Conservation (phyloP, 2,888 invertebrate genomes). For the Sphaeridia pumilis region DNA sequence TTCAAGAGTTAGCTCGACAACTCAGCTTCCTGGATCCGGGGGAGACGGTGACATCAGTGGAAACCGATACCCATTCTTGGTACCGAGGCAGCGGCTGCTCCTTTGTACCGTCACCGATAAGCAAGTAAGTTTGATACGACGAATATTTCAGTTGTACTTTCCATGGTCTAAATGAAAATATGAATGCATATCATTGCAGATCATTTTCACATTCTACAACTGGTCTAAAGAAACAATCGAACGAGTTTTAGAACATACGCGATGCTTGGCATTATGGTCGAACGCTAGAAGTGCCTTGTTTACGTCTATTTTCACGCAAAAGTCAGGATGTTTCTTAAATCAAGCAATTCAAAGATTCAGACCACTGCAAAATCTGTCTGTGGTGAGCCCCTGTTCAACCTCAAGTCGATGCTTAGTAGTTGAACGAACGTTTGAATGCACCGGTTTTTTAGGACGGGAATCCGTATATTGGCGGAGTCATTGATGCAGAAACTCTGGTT, state of each 20-base stretch:
- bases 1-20: conserved; percentile 14
- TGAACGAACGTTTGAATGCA: too few relatives aligned
- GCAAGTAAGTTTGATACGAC: conserved; percentile 44
- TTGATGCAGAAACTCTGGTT: conserved; percentile 33
- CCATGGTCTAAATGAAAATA: too few relatives aligned
- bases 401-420: too few relatives aligned
- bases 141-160: too few relatives aligned
- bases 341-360: conserved; percentile 38
- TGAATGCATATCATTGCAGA: conserved; percentile 12
- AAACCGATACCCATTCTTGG: conserved; percentile 22
- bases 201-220: conserved; percentile 47
- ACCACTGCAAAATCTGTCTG: conserved; percentile 5
- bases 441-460: conserved; percentile 22
- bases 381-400: too few relatives aligned
- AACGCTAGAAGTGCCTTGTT: conserved; percentile 53
- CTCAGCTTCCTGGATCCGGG: conserved; percentile 7
- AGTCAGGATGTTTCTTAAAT: conserved; percentile 60
- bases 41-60: conserved; percentile 5
- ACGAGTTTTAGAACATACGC: conserved; percentile 46
- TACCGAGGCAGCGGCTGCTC: conserved; percentile 55
- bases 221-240: conserved; percentile 56
- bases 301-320: conserved; percentile 55
- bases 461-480: conserved; percentile 27
- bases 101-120: conserved; percentile 49
- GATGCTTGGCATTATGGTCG: conserved; percentile 53